Conservation (phyloP, 2,113 vertebrate species). For the Coptodon bakossiorum region DNA sequence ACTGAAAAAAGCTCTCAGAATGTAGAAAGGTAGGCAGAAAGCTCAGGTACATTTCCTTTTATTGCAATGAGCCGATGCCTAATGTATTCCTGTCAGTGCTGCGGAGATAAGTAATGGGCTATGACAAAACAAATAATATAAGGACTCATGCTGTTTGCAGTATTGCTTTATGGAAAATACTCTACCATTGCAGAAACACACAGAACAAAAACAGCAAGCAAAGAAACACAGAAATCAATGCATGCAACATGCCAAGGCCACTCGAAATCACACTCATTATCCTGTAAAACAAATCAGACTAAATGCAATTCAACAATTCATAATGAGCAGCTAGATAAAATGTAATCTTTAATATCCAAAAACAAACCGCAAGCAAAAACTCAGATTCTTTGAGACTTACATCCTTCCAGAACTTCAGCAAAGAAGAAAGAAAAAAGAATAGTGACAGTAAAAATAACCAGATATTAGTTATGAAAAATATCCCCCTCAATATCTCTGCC, state of each 20-base stretch:
- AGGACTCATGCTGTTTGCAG: constrained; percentile 35
- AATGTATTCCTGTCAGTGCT: constrained; percentile 35
- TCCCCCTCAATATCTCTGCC: constrained; percentile 24
- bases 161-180: neutral
- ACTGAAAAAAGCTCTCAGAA: constrained; percentile 8
- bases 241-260: constrained; percentile 67
- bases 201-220: constrained; percentile 1
- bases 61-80: constrained; percentile 10
- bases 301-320: neutral
- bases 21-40: constrained; percentile 33
- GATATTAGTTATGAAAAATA: constrained; percentile 75
- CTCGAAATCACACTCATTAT: constrained; percentile 39
- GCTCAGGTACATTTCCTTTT: constrained; percentile 33
- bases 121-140: constrained; percentile 22
- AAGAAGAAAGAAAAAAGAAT: constrained; percentile 57
- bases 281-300: neutral
- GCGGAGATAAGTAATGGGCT: constrained; percentile 42
- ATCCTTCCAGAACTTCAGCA: constrained; percentile 91
- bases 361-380: neutral
- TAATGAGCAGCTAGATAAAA: neutral
- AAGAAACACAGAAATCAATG: constrained; percentile 33
- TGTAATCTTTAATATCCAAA: neutral
- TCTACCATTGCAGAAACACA: constrained; percentile 15
- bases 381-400: constrained; percentile 80
- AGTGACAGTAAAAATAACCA: constrained; percentile 79